Evolutionary conservation across 2,888 invertebrate species (phyloP), one percentile per base, ranked within the genome.

Genomic region (Lycia hirtaria): DNA sequence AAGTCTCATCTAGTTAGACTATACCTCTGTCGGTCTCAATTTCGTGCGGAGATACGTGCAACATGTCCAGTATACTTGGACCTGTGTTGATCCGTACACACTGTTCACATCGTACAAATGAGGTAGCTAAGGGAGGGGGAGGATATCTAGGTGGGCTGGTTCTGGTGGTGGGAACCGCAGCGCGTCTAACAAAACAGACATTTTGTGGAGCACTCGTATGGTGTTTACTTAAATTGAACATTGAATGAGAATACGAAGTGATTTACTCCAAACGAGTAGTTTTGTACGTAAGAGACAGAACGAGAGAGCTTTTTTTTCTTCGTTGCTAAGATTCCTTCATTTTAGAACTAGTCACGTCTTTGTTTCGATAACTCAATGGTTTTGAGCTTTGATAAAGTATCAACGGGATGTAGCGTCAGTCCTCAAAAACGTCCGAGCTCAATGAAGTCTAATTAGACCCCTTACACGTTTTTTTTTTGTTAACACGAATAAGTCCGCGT

Each of bases 111-210:
- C 50, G 55, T 57, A 19, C 38, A 38, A 4, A 14, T 37, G n/a
- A 10, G 10, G 37, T 20, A n/a, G 12, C 22, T n/a, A 14, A 12
- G 15, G 32, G 37, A 19, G 30, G 54, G 40, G 51, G 19, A 48
- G 12, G 47, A 55, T 48, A 64, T 64, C 51, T 6, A 19, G 52
- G 52, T 56, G 56, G 12, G 17, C 32, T 75, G 69, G 76, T 55
- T n/a, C 37, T 62, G 26, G n/a, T 19, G 9, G 37, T 19, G 37
- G 61, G 60, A 69, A 72, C 72, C 76, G 56, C 77, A 74, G 60
- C 61, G 51, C 37, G 40, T 47, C 63, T 62, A 65, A 57, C 73
- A 69, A 73, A 71, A 69, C 69, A 62, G 60, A 64, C 61, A 65
- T 67, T 65, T 63, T 40, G 55, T 65, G 60, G 20, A 45, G 50